Percentiles rank a stretch among this genome's conserved stretches.
Conservation (phyloP, 1,140 invertebrate species). For the Odontomachus brunneus region DNA sequence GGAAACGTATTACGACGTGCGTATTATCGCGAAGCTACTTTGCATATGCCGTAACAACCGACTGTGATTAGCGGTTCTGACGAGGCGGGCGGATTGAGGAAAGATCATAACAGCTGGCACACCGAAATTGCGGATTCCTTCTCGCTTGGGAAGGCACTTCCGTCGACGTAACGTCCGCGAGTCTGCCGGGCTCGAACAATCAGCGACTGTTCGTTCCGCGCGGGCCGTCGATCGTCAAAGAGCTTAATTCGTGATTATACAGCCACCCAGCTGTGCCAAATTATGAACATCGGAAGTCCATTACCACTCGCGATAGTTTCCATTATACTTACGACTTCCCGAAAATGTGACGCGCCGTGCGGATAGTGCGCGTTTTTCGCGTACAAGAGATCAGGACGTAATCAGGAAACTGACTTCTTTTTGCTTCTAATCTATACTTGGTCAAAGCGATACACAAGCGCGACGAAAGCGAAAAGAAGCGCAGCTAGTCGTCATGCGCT, state of each 20-base stretch:
- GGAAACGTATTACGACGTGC: conserved; percentile 12
- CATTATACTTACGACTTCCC: not conserved
- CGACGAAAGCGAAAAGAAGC: no score
- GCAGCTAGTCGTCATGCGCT: no score
- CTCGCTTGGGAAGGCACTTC: no score
- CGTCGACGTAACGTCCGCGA: not conserved
- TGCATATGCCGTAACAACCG: conserved; percentile 2
- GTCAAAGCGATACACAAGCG: no score
- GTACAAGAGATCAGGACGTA: no score
- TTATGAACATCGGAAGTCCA: conserved; percentile 12
- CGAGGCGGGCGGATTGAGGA: conserved; percentile 11
- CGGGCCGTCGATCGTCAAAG: conserved; percentile 35
- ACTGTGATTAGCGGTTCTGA: conserved; percentile 25
- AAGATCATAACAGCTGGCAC: conserved; percentile 18
- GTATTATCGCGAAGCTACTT: conserved; percentile 12
- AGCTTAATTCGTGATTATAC: conserved; percentile 42
- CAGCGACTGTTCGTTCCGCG: not conserved
- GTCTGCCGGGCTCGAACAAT: not conserved
- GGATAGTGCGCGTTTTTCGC: no score
- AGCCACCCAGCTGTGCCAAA: conserved; percentile 49
- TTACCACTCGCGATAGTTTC: conserved; percentile 1
- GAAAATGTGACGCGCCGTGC: conserved; percentile 5
- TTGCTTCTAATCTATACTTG: no score
- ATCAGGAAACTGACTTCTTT: no score
- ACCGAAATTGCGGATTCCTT: conserved; percentile 29